Percentiles rank a stretch among this genome's conserved stretches.
Conservation (phyloP, 2,888 invertebrate species). For the Eudemis profundana region DNA sequence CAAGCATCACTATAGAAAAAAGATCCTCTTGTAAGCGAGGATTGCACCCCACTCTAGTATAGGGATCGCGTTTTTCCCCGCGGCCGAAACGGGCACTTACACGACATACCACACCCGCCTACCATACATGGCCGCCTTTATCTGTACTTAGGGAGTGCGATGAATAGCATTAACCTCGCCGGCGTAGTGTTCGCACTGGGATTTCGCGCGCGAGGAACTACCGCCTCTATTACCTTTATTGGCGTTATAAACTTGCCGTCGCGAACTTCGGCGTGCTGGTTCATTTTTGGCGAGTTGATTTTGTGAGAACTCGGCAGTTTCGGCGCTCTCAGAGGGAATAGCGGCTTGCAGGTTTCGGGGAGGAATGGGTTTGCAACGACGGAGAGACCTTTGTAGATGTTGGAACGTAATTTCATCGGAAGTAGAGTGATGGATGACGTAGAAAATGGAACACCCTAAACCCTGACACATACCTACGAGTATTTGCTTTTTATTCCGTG, state of each 20-base stretch:
- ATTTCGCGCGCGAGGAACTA: conserved; percentile 58
- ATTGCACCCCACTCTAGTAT: no score
- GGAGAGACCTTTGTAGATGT: background rate
- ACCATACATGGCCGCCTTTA: conserved; percentile 39
- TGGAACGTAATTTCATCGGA: background rate
- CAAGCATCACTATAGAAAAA: no score
- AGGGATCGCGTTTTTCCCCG: background rate
- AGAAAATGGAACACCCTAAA: no score
- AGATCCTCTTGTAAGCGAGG: no score
- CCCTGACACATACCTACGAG: no score
- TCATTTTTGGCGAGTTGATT: conserved; percentile 38
- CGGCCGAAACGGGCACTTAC: conserved; percentile 17
- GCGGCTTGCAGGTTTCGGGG: background rate
- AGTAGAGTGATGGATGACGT: background rate
- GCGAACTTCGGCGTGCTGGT: conserved; percentile 42
- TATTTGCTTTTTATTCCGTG: no score
- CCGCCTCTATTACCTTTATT: conserved; percentile 59
- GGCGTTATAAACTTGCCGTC: conserved; percentile 55
- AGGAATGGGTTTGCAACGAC: conserved; percentile 6
- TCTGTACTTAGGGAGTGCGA: conserved; percentile 45
- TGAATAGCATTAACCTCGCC: conserved; percentile 56
- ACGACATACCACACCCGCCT: conserved; percentile 12
- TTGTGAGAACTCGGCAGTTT: conserved; percentile 28
- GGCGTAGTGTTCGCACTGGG: conserved; percentile 50
- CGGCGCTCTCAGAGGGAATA: conserved; percentile 9